Conservation (phyloP, 2,113 vertebrate species). For the Salvelinus fontinalis region DNA sequence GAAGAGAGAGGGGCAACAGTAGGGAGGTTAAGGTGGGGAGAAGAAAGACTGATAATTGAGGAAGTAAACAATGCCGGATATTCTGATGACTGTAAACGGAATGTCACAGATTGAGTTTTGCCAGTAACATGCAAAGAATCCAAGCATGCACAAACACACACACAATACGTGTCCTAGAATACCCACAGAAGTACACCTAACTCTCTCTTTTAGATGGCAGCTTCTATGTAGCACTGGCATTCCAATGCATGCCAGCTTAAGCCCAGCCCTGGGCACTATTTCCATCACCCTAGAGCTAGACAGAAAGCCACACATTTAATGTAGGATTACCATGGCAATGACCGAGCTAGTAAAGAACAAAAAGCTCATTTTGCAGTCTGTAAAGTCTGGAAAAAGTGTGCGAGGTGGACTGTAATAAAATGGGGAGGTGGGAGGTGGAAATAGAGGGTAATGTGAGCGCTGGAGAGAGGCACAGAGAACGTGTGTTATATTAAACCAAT, state of each 20-base stretch:
- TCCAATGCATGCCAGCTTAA: constrained; percentile 12
- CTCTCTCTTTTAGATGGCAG: not conserved
- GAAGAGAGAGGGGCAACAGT: constrained; percentile 17
- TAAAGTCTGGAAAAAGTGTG: constrained; percentile 61
- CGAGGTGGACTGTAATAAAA: constrained; percentile 58
- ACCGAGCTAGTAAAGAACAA: constrained; percentile 69
- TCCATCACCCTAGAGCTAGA: constrained; percentile 59
- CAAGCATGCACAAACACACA: not conserved
- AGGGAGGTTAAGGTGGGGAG: constrained; percentile 40
- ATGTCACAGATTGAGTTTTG: not conserved
- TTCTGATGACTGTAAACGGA: not conserved
- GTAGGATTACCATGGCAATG: constrained; percentile 70
- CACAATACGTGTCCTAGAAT: not conserved
- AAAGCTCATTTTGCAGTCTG: constrained; percentile 62
- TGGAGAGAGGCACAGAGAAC: constrained; percentile 60
- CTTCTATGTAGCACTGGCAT: too few relatives aligned
- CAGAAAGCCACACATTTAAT: constrained; percentile 55
- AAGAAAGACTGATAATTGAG: constrained; percentile 27
- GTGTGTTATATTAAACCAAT: constrained; percentile 71
- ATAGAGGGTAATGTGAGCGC: constrained; percentile 70
- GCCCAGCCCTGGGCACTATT: constrained; percentile 56
- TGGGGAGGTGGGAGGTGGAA: constrained; percentile 57
- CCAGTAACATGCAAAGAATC: not conserved
- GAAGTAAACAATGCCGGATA: constrained; percentile 9
- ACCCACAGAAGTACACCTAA: not conserved